A percentile compares a stretch with the other conserved stretches of the same genome.
Evolutionary conservation across 2,797 vertebrate genomes (phyloP).

Genomic region (Anabas testudineus): DNA sequence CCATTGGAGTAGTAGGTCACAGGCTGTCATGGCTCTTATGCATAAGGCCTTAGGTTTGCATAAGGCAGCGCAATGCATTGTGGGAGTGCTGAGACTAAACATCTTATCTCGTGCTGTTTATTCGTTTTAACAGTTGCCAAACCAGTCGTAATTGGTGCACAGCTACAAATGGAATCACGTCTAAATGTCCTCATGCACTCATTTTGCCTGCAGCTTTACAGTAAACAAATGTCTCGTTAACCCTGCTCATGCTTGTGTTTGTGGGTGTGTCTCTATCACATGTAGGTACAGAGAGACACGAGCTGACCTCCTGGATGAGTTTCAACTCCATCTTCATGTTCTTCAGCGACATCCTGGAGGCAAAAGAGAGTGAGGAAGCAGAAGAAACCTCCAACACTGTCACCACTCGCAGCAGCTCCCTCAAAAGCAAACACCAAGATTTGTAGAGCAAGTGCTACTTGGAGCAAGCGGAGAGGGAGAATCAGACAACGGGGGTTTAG

Average conservation of each 20-base stretch:
- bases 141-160: neutral
- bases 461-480: conserved; percentile 15
- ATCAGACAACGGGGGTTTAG: conserved; percentile 26
- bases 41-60: conserved; percentile 42
- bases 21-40: conserved; percentile 75
- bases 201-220: conserved; percentile 5
- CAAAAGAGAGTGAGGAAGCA: conserved; percentile 80
- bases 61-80: conserved; percentile 29
- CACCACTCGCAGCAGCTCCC: conserved; percentile 90
- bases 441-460: conserved; percentile 79
- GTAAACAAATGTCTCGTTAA: conserved; percentile 22
- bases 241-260: conserved; percentile 4
- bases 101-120: conserved; percentile 12
- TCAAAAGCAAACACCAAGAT: conserved; percentile 92
- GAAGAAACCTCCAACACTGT: conserved; percentile 84
- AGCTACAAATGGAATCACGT: conserved; percentile 19
- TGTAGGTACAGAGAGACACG: conserved; percentile 95
- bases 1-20: conserved; percentile 70
- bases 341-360: conserved; percentile 87
- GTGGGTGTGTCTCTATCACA: conserved; percentile 37
- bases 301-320: conserved; percentile 96
- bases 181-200: neutral
- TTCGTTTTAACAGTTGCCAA: conserved; percentile 14
- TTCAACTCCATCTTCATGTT: conserved; percentile 94
- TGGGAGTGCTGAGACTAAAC: conserved; percentile 24